Evolutionary conservation across 2,113 vertebrate genomes (phyloP).

Genomic region (Proteles cristata): DNA sequence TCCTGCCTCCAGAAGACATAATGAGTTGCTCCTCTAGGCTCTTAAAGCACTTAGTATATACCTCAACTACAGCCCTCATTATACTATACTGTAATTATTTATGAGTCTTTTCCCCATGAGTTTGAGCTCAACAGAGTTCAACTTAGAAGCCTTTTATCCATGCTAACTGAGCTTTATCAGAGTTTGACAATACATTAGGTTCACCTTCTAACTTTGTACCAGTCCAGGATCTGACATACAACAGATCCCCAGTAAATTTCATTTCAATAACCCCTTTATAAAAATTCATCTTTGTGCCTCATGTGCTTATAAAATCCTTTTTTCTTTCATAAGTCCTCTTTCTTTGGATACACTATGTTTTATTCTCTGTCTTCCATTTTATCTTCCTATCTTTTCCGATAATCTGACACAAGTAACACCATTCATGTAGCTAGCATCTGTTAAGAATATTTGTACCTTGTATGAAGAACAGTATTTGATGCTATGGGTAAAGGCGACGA

Average conservation of each 20-base stretch:
- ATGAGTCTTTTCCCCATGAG: neutral
- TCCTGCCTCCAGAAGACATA: neutral
- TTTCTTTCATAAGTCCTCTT: neutral
- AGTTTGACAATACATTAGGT: neutral
- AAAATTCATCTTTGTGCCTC: neutral
- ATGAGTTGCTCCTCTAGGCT: neutral
- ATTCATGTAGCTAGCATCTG: neutral
- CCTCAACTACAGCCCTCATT: neutral
- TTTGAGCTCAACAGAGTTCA: neutral
- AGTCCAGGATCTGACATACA: neutral
- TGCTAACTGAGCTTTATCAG: neutral
- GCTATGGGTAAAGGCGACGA: neutral
- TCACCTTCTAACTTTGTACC: neutral
- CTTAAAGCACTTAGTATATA: constrained; percentile 11
- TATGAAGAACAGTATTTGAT: neutral
- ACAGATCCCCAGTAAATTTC: neutral
- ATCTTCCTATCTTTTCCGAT: constrained; percentile 13
- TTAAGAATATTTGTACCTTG: neutral
- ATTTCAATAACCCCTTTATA: constrained; percentile 26
- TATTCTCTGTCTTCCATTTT: neutral
- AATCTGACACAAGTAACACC: neutral
- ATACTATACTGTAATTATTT: constrained; percentile 24
- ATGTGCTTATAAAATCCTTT: neutral
- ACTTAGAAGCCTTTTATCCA: neutral
- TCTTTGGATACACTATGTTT: constrained; percentile 13